Evolutionary conservation across 2,888 invertebrate species (phyloP).

Genomic region (Belgica antarctica): DNA sequence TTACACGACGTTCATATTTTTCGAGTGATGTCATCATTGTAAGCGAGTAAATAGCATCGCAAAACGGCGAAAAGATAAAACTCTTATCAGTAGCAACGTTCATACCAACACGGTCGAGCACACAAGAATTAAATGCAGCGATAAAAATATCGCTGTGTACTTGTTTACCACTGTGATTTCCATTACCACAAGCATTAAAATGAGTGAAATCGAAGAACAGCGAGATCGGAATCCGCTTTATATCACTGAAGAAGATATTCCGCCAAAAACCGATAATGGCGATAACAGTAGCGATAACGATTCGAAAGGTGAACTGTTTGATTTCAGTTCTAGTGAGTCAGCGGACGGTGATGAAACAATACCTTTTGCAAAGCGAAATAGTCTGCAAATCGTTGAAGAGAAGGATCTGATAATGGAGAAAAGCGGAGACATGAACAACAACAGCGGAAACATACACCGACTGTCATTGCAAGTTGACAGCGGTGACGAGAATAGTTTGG

Average conservation of each 20-base stretch:
- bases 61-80: too few relatives aligned
- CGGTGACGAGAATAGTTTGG: constrained; percentile 21
- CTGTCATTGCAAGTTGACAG: constrained; percentile 34
- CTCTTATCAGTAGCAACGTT: too few relatives aligned
- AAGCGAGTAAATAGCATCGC: too few relatives aligned
- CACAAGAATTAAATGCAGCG: too few relatives aligned
- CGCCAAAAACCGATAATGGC: neutral
- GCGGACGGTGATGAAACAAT: constrained; percentile 48
- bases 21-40: too few relatives aligned
- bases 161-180: neutral
- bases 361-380: constrained; percentile 27
- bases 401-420: constrained; percentile 29
- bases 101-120: too few relatives aligned
- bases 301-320: constrained; percentile 49
- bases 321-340: constrained; percentile 51
- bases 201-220: neutral
- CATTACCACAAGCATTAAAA: neutral
- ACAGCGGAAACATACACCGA: constrained; percentile 5
- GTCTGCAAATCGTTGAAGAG: constrained; percentile 30
- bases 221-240: constrained; percentile 17
- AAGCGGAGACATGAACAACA: constrained; percentile 17
- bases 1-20: too few relatives aligned
- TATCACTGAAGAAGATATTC: constrained; percentile 30
- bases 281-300: constrained; percentile 19
- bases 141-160: too few relatives aligned